Evolutionary conservation across 2,888 invertebrate species (phyloP).

Genomic region (Cephalotes varians): DNA sequence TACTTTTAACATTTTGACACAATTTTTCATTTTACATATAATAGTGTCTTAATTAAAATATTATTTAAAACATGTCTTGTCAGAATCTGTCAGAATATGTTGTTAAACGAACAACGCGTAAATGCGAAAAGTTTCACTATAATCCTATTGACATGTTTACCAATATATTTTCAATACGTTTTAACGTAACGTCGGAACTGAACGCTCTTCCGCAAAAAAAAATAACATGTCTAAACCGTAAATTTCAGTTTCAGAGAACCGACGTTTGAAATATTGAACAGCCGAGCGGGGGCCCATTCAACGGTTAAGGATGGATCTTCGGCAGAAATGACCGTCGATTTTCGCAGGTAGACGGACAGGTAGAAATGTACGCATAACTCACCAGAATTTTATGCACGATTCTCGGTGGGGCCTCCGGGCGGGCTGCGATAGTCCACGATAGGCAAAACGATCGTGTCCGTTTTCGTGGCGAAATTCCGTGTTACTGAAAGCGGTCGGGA

Average conservation of each 20-base stretch:
- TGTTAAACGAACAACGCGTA: not conserved
- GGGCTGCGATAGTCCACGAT: slow-evolving; percentile 16
- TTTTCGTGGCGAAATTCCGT: slow-evolving; percentile 65
- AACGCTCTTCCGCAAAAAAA: not conserved
- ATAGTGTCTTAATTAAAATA: not conserved
- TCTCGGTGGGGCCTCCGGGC: slow-evolving; percentile 19
- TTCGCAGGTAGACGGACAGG: slow-evolving; percentile 40
- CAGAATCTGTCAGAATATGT: not conserved
- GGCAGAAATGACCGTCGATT: slow-evolving; percentile 43
- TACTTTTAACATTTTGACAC: not conserved
- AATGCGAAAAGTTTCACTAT: slow-evolving; percentile 17
- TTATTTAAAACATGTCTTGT: not conserved
- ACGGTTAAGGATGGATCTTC: slow-evolving; percentile 37
- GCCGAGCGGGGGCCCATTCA: slow-evolving; percentile 21
- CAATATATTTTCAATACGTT: slow-evolving; percentile 16
- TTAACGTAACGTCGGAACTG: slow-evolving; percentile 5
- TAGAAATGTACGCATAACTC: slow-evolving; percentile 60
- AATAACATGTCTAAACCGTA: not conserved
- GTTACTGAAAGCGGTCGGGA: slow-evolving; percentile 59
- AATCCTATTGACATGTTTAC: slow-evolving; percentile 2
- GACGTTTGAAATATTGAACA: slow-evolving; percentile 35
- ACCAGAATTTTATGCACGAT: slow-evolving; percentile 63
- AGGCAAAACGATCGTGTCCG: slow-evolving; percentile 43
- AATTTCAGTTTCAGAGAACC: slow-evolving; percentile 12
- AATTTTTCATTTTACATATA: not conserved